Percentiles rank a stretch among this genome's conserved stretches.
These are phyloP conservation scores for Mythimna impura DNA, from an alignment of 2,888 invertebrate genomes.

Conservation along the genomic window DNA sequence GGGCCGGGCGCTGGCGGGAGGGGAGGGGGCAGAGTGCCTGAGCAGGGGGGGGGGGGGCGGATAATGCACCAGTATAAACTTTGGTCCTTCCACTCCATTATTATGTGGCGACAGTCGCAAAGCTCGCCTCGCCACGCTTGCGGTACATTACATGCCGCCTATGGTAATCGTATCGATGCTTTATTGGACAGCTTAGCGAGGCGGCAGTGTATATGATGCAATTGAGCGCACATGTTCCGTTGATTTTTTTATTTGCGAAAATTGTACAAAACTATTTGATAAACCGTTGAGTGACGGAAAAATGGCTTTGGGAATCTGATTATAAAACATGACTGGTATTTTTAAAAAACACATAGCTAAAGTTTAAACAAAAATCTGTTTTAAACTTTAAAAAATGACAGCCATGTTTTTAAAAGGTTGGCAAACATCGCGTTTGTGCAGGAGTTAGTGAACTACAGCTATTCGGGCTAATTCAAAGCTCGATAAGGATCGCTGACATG, in stretches of 20 bases:
- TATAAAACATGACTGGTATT: conserved; percentile 18
- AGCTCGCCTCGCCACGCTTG: conserved; percentile 55
- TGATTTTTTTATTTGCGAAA: conserved; percentile 11
- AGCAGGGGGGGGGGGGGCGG: conserved; percentile 47
- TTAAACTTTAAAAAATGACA: conserved; percentile 39
- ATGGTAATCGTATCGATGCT: conserved; percentile 61
- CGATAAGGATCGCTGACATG: conserved; percentile 67
- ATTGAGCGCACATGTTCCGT: conserved; percentile 1
- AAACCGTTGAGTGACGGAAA: conserved; percentile 9
- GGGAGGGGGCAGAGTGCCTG: conserved; percentile 10
- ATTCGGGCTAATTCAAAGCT: conserved; percentile 62
- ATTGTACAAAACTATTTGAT: conserved; percentile 10
- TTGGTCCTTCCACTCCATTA: conserved; percentile 65
- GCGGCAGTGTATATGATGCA: conserved; percentile 26
- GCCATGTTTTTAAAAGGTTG: conserved; percentile 24
- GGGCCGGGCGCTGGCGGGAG: conserved; percentile 51
- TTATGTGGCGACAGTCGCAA: conserved; percentile 62
- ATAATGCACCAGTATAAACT: conserved; percentile 74
- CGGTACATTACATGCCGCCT: conserved; percentile 56
- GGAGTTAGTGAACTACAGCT: conserved; percentile 58
- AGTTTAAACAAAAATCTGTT: conserved; percentile 12
- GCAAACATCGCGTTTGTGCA: conserved; percentile 46
- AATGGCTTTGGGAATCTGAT: conserved; percentile 7
- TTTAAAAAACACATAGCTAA: conserved; percentile 39
- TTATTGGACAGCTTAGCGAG: conserved; percentile 47